phyloP scores from a whole-genome alignment of 2,113 vertebrate species.

The Cyphomyrus plagiostoma region DNA sequence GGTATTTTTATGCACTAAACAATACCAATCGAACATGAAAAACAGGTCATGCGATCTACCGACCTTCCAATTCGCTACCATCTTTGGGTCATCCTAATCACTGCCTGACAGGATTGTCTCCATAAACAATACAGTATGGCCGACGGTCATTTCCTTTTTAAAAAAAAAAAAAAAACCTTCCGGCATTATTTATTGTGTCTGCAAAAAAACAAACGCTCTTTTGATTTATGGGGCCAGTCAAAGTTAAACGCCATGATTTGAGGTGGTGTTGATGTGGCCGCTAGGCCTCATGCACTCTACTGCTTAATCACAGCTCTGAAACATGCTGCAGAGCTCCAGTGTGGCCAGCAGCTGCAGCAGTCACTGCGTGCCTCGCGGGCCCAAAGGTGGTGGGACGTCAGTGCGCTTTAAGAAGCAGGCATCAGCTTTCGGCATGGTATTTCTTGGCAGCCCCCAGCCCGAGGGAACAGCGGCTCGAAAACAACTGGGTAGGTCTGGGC shows the following conservation, averaged over 20 bases:
- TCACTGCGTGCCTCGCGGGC: background rate
- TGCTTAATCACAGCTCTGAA: background rate
- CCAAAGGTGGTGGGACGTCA: background rate
- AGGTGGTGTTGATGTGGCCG: conserved; percentile 20
- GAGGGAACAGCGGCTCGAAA: conserved; percentile 46
- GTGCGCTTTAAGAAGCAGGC: background rate
- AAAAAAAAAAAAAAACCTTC: background rate
- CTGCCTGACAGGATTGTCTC: background rate
- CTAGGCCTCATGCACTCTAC: conserved; percentile 14
- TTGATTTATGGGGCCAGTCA: background rate
- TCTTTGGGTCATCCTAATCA: background rate
- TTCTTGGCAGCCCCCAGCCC: conserved; percentile 41
- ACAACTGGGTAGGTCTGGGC: conserved; percentile 48
- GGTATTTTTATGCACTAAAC: background rate
- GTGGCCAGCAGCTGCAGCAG: background rate
- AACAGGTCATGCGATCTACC: background rate
- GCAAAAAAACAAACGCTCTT: background rate
- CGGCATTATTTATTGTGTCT: background rate
- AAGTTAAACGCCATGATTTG: conserved; percentile 9
- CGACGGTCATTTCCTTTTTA: background rate
- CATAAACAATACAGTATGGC: background rate
- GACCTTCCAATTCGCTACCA: background rate
- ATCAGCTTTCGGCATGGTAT: conserved; percentile 33
- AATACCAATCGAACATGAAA: background rate
- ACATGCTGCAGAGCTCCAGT: background rate